A percentile compares a stretch with the other conserved stretches of the same genome.
phyloP scores from a whole-genome alignment of 2,113 vertebrate genomes.

The Physeter macrocephalus region DNA sequence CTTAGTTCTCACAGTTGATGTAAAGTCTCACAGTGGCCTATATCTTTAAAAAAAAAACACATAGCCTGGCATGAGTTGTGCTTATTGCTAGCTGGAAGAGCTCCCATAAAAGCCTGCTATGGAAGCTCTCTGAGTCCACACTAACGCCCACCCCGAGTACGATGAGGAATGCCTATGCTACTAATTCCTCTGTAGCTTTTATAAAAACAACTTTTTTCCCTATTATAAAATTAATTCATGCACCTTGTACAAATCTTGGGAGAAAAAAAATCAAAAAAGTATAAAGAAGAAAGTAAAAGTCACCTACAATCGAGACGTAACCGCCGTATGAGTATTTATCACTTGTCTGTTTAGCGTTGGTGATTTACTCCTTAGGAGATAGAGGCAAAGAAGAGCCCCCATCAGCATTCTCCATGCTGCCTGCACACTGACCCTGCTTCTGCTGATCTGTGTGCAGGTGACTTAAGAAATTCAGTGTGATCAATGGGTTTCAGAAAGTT shows the following conservation, averaged over 20 bases:
- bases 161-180: background rate
- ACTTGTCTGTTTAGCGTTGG: background rate
- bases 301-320: background rate
- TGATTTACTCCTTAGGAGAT: background rate
- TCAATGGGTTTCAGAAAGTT: background rate
- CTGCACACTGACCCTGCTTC: background rate
- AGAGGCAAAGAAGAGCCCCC: background rate
- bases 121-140: background rate
- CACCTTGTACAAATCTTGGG: background rate
- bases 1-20: background rate
- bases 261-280: background rate
- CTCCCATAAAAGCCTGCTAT: background rate
- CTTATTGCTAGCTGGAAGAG: background rate
- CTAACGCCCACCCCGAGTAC: background rate
- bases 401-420: rapidly evolving
- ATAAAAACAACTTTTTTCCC: background rate
- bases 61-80: background rate
- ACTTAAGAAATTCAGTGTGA: background rate
- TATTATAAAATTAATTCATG: background rate
- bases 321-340: background rate
- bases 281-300: background rate
- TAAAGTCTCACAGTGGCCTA: background rate
- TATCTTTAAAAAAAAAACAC: background rate
- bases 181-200: background rate
- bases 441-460: background rate